Evolutionary conservation across 1,140 invertebrate species (phyloP).

Genomic region (Cephus cinctus): DNA sequence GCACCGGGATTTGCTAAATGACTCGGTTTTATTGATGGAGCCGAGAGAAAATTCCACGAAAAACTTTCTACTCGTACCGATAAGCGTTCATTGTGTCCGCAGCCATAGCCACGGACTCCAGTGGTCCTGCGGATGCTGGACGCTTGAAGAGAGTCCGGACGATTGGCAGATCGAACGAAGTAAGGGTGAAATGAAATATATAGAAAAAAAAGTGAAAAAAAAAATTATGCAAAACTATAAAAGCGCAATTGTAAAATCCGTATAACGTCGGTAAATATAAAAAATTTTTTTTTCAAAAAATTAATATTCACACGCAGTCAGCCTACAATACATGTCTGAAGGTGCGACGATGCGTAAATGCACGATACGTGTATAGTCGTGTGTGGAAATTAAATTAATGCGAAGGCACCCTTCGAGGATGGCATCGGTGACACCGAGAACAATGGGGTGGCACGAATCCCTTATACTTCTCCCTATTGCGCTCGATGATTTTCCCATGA

Average conservation of each 20-base stretch:
- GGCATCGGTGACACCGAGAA: constrained; percentile 41
- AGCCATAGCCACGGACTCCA: too few relatives aligned
- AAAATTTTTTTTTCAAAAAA: too few relatives aligned
- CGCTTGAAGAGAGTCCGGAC: too few relatives aligned
- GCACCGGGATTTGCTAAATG: constrained; percentile 36
- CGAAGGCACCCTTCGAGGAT: constrained; percentile 34
- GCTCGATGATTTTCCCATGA: constrained; percentile 50
- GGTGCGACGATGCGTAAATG: constrained; percentile 14
- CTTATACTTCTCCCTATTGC: constrained; percentile 23
- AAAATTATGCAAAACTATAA: too few relatives aligned
- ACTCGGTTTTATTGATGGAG: constrained; percentile 45
- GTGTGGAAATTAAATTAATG: constrained; percentile 45
- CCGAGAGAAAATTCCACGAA: not conserved
- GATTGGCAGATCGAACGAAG: too few relatives aligned
- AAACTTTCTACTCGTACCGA: constrained; percentile 24
- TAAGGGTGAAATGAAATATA: too few relatives aligned
- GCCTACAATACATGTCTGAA: too few relatives aligned
- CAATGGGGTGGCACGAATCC: constrained; percentile 43
- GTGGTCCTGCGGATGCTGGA: too few relatives aligned
- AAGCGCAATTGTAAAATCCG: too few relatives aligned
- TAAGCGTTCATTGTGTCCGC: constrained; percentile 42
- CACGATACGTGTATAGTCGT: constrained; percentile 32
- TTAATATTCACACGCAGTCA: too few relatives aligned
- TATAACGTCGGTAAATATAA: too few relatives aligned
- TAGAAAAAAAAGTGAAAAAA: too few relatives aligned